Conservation (phyloP, 2,888 invertebrate species). For the Trichogramma dendrolimi region DNA sequence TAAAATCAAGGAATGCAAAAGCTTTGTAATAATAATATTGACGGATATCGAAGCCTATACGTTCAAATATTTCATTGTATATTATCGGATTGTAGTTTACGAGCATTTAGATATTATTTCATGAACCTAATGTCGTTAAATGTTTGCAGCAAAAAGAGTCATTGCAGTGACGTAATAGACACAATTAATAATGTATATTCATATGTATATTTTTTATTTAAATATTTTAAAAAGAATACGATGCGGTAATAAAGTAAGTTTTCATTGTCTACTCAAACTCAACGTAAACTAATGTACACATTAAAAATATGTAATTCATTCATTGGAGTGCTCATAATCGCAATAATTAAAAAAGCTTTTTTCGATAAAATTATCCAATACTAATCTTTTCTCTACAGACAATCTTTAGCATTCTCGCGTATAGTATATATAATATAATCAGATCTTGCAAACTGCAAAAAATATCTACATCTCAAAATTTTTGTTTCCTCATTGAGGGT, state of each 20-base stretch:
- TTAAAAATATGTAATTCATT: slow-evolving; percentile 15
- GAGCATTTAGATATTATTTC: slow-evolving; percentile 19
- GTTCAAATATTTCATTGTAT: too few species aligned
- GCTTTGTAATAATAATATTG: not conserved
- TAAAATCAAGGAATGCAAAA: slow-evolving; percentile 22
- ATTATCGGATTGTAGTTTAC: slow-evolving; percentile 5
- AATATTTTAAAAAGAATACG: slow-evolving; percentile 23
- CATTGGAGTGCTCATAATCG: slow-evolving; percentile 8
- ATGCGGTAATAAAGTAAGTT: slow-evolving; percentile 14
- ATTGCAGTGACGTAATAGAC: slow-evolving; percentile 13
- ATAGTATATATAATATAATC: slow-evolving; percentile 4
- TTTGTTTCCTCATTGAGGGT: slow-evolving; percentile 20
- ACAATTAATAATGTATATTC: slow-evolving; percentile 19
- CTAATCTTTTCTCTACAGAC: slow-evolving; percentile 12
- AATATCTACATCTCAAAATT: slow-evolving; percentile 17
- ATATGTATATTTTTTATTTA: not conserved
- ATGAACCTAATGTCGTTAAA: slow-evolving; percentile 19
- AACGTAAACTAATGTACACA: slow-evolving; percentile 21
- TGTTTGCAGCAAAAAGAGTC: slow-evolving; percentile 13
- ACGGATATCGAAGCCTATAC: too few species aligned
- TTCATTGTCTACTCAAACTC: slow-evolving; percentile 13
- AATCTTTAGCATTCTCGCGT: slow-evolving; percentile 9
- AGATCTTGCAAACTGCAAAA: slow-evolving; percentile 23
- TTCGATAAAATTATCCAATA: slow-evolving; percentile 11
- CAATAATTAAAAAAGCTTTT: slow-evolving; percentile 18